A percentile compares a stretch with the other conserved stretches of the same genome.
Evolutionary conservation across 2,888 invertebrate species (phyloP).

Genomic region (Agrochola lychnidis): DNA sequence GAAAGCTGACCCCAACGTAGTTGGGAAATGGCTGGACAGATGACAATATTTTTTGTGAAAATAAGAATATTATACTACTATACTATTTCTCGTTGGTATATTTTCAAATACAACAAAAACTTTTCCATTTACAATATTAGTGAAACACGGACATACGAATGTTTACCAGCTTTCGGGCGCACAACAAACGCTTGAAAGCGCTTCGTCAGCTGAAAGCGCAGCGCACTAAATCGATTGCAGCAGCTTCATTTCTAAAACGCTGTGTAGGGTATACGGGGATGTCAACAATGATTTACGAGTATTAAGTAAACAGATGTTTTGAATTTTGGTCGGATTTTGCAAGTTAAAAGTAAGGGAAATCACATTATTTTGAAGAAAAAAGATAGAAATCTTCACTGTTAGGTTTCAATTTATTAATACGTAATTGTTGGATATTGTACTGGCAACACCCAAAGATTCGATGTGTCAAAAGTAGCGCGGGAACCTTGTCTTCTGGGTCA

Average conservation of each 20-base stretch:
- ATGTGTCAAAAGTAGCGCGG: no score
- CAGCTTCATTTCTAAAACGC: constrained; percentile 46
- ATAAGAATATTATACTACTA: no score
- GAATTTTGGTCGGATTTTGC: constrained; percentile 42
- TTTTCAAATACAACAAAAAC: constrained; percentile 17
- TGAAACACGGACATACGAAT: constrained; percentile 15
- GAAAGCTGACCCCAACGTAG: no score
- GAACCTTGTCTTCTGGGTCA: no score
- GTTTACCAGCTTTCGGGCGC: constrained; percentile 43
- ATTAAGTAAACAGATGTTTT: constrained; percentile 50
- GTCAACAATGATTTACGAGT: constrained; percentile 57
- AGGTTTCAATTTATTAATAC: no score
- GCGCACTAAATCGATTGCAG: constrained; percentile 55
- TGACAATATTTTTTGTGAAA: no score
- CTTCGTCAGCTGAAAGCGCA: constrained; percentile 50
- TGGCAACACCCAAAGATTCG: no score
- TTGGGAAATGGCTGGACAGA: not conserved
- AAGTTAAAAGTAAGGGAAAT: not conserved
- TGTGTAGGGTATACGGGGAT: constrained; percentile 26
- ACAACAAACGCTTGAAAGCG: constrained; percentile 51
- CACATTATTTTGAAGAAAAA: not conserved
- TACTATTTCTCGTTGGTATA: not conserved
- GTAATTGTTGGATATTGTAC: no score
- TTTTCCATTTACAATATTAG: constrained; percentile 35
- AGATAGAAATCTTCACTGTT: no score